A percentile compares a stretch with the other conserved stretches of the same genome.
Conservation (phyloP, 2,888 invertebrate genomes). For the Rutpela maculata region DNA sequence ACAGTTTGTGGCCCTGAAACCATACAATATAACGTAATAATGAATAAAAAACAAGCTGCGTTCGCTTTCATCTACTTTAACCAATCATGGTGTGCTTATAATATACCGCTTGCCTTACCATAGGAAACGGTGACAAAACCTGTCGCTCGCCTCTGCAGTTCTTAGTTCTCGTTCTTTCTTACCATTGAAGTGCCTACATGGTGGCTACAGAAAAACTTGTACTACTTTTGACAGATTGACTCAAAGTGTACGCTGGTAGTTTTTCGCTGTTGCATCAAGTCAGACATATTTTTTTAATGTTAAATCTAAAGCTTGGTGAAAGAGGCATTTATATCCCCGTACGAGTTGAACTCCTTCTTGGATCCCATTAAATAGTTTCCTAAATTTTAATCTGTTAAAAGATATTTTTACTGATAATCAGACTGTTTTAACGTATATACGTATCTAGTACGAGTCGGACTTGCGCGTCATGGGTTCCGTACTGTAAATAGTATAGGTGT, state of each 20-base stretch:
- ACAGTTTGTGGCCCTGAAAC: conserved; percentile 46
- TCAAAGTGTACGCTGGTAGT: neutral
- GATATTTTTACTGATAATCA: too few relatives aligned
- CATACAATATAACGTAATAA: conserved; percentile 53
- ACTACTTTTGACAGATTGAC: neutral
- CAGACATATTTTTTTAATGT: too few relatives aligned
- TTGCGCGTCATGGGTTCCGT: too few relatives aligned
- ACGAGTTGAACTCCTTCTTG: too few relatives aligned
- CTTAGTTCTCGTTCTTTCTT: conserved; percentile 39
- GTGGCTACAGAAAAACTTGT: conserved; percentile 36
- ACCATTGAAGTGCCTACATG: conserved; percentile 34
- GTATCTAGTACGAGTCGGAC: too few relatives aligned
- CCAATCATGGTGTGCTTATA: conserved; percentile 48
- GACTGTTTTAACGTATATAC: too few relatives aligned
- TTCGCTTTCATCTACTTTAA: conserved; percentile 55
- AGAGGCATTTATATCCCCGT: too few relatives aligned
- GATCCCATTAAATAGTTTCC: too few relatives aligned
- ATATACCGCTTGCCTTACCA: conserved; percentile 41
- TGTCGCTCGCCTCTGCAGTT: conserved; percentile 51
- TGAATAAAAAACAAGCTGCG: conserved; percentile 54
- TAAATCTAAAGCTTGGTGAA: too few relatives aligned
- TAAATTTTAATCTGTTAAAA: too few relatives aligned
- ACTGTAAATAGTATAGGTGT: too few relatives aligned
- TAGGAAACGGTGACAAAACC: conserved; percentile 53
- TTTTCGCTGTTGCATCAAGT: neutral